Evolutionary conservation across 2,888 invertebrate species (phyloP), one percentile per base, ranked within the genome.

Genomic region (Ennomos erosarius): DNA sequence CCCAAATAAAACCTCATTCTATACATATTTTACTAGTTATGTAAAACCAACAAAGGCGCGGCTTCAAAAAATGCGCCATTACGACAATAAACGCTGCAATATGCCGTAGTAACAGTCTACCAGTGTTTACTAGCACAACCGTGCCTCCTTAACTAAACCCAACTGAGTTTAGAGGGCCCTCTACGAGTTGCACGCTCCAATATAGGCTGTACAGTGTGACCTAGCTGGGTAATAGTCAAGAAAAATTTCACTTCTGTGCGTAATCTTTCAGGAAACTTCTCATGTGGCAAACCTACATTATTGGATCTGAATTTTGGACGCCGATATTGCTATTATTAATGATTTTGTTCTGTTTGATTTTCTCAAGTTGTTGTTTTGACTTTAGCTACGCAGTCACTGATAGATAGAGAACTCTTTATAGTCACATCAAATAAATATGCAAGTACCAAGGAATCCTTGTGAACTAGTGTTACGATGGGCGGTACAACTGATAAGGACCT

Each of bases 111-210:
- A 26, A 26, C 26, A 26, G 26, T 26, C 26, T 26, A 73, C 79
- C 83, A 76, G 78, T 78, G 78, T 79, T 71, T 78, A 79, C 73
- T 65, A 82, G 84, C 84, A 81, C 85, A 71, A 84, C 71, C 74
- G 67, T 70, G 79, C 75, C 74, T 67, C 74, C 76, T 79, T 73
- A 73, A 75, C 59, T 55, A 58, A 75, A 69, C 59, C 65, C 71
- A 64, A 44, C 72, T 61, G 53, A 70, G 60, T 80, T 71, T 48
- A 69, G 73, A 74, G 76, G 48, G 66, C 75, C 61, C 73, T 75
- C 46, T 13, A 34, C 46, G 12, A 42, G 37, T 48, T 53, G 46
- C 67, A 26, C 53, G 67, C 47, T 58, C 50, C 53, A 64, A 65
- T 58, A 65, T 64, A 45, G 62, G 37, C 63, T 60, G 62, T 46